Base-by-base conservation (phyloP, 1,140 invertebrate species). In the Calliopsis andreniformis region DNA sequence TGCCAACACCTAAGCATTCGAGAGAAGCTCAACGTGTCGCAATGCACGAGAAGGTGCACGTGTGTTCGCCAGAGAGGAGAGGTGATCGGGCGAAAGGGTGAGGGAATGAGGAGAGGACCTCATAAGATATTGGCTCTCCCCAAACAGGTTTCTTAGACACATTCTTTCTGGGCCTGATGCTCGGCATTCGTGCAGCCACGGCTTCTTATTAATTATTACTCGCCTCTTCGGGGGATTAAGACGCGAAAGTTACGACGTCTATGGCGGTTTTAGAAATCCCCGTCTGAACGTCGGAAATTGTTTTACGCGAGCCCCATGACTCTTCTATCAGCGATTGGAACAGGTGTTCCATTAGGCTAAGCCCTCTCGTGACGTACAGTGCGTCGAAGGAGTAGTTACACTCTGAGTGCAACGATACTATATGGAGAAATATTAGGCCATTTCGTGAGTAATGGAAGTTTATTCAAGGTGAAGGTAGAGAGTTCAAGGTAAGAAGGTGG, bases 91-190 rank as follows among this genome's bases (percentile, higher is more conserved):
- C 39, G 42, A 39, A 58, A 42, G 28, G 59, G 53, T 32, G 51
- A 53, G 25, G 25, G 43, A 75, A 67, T 51, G 71, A 79, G 58
- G 47, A 76, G 45, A 79, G 71, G 72, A 64, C 63, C 77, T 62
- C 47, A 39, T 79, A 79, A 79, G 81, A 80, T 71, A 83, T 83
- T 68, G 79, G 66, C 66, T 78, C 78, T 76, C 69, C 58, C 78
- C 78, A 86, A 86, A 86, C 85, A 83, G 85, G 85, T 86, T 86
- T 83, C 72, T 79, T 79, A 68, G 59, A 80, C 55, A 80, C 84
- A 86, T 84, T 86, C 82, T 76, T 79, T 76, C 66, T 73, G 56
- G 63, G 47, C 63, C 47, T 68, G 70, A 70, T 67, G 69, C 53
- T 83, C 79, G 70, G 55, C 62, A 75, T 68, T 55, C 70, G 71